Evolutionary conservation across 2,797 vertebrate genomes (phyloP), one percentile per base, ranked within the genome.

Genomic region (Setipinna tenuifilis): DNA sequence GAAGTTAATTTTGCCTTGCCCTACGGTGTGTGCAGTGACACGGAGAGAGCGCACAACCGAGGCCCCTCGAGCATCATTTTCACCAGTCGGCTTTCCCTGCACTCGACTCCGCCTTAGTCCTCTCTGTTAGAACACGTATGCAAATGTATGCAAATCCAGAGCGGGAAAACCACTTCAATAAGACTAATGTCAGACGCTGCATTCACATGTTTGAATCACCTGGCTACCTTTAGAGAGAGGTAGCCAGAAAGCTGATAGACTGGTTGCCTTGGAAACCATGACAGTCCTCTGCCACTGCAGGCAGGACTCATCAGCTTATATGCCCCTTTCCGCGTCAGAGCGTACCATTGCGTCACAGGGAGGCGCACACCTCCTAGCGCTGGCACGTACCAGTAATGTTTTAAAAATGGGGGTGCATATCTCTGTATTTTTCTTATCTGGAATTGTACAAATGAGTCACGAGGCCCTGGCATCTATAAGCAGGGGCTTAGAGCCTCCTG

Each of bases 201-300:
- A 87, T 84, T 59, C 82, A 81, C 50, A 58, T 23, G 81, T 21
- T 82, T 46, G 50, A 87, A 87, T 86, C 83, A 58, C 75, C 57
- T 57, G 59, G 71, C 83, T 46, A 83, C 82, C 82, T 85, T 78
- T 48, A 58, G 81, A 84, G 85, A 62, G 80, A 82, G 83, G 81
- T 71, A 31, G 71, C 41, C 68, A 6, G 84, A 86, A 82, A 75
- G 83, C 85, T 78, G 87, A 85, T 86, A 78, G 84, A 81, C 78
- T 68, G 58, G 88, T 91, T 91, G 78, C 83, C 89, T 87, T 86
- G 75, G 89, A 86, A 89, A 90, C 90, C 83, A 17, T 14, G 58
- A 59, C 88, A 61, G 58, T 89, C 81, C 78, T 87, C 58, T 11
- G 28, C 80, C 82, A 44, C 59, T 83, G 83, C 57, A 28, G 58